Percentiles rank a stretch among this genome's conserved stretches.
These are phyloP conservation scores for Dolichoris vasculosae DNA, from an alignment of 1,140 invertebrate genomes.

Conservation along the genomic window DNA sequence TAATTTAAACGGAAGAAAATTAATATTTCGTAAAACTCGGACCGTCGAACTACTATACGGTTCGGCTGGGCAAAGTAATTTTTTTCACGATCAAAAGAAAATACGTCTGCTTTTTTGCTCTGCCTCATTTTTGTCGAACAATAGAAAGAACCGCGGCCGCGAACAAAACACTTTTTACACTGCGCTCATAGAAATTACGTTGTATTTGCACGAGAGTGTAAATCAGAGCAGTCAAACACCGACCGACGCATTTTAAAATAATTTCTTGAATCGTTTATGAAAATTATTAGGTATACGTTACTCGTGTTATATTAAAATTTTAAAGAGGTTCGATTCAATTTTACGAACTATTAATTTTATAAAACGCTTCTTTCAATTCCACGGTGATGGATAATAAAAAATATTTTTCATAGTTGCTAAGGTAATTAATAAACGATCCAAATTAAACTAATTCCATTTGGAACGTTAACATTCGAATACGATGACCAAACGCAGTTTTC, in stretches of 20 bases:
- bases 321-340: background rate
- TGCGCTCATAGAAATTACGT: background rate
- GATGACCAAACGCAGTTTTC: background rate
- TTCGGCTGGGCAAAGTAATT: background rate
- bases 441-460: no score
- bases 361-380: background rate
- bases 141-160: background rate
- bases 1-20: background rate
- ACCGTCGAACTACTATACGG: no score
- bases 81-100: background rate
- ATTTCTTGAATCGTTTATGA: background rate
- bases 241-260: background rate
- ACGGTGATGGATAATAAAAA: no score
- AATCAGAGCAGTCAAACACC: background rate
- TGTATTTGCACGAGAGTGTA: conserved; percentile 11
- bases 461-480: no score
- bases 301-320: background rate
- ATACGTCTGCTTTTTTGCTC: background rate
- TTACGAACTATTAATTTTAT: background rate
- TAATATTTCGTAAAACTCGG: conserved; percentile 17
- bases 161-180: background rate
- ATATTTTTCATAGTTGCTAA: no score
- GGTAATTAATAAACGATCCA: no score
- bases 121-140: background rate
- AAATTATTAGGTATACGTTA: background rate